Evolutionary conservation across 2,113 vertebrate species (phyloP).

Genomic region (Mobula hypostoma): DNA sequence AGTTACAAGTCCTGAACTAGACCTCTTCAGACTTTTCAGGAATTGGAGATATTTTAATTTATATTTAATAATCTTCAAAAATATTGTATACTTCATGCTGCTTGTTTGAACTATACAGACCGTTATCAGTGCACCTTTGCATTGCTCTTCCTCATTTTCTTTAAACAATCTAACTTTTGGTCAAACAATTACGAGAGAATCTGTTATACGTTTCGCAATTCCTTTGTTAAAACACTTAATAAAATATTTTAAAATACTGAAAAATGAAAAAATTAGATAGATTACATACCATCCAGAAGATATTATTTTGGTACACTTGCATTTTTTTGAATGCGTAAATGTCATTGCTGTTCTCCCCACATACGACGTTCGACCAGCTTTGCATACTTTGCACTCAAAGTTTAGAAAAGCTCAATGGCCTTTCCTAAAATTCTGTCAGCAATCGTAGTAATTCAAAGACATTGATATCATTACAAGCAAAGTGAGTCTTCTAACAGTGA

Average conservation of each 20-base stretch:
- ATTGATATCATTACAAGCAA: not conserved
- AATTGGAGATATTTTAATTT: not conserved
- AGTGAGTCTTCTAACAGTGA: not conserved
- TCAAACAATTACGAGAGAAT: not conserved
- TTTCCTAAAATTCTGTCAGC: not conserved
- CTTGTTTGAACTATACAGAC: not conserved
- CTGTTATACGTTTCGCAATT: not conserved
- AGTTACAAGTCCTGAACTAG: not conserved
- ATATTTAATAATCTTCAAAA: not conserved
- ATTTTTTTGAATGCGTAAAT: not conserved
- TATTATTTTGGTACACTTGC: not conserved
- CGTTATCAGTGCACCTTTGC: not conserved
- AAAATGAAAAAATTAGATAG: not conserved
- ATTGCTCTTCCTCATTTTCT: conserved; percentile 2
- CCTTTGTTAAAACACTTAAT: not conserved
- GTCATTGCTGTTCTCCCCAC: not conserved
- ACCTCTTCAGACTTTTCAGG: not conserved
- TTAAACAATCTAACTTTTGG: not conserved
- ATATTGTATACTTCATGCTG: not conserved
- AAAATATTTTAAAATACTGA: not conserved
- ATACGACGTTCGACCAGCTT: not conserved
- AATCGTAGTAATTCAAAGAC: not conserved
- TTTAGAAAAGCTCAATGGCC: not conserved
- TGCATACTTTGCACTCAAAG: not conserved
- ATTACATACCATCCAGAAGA: not conserved